Conservation (phyloP, 2,888 invertebrate species). For the Crematogaster levior region DNA sequence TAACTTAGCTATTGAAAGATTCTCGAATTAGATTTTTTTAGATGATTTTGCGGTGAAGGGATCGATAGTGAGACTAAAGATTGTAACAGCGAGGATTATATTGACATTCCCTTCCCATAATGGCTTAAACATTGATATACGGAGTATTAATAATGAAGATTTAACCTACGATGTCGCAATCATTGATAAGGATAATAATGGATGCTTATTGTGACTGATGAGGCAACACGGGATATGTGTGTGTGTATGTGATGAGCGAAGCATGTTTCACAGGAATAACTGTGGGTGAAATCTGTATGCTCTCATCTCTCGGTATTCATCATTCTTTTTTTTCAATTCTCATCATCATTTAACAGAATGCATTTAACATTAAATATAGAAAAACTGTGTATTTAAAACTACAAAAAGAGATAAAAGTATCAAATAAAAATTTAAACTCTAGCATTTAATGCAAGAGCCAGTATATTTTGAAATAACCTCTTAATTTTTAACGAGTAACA, state of each 20-base stretch:
- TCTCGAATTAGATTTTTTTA: conserved; percentile 63
- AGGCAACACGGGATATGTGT: too few species aligned
- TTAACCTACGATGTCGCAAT: conserved; percentile 16
- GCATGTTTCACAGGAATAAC: neutral
- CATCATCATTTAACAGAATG: neutral
- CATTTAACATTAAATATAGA: neutral
- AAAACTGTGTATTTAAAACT: neutral
- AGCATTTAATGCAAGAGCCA: too few species aligned
- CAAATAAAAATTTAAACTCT: too few species aligned
- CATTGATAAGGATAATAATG: conserved; percentile 34
- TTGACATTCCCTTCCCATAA: conserved; percentile 70
- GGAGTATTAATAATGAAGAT: conserved; percentile 9
- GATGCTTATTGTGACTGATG: conserved; percentile 13
- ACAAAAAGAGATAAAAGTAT: neutral
- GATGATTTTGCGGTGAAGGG: conserved; percentile 66
- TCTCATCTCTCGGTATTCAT: neutral
- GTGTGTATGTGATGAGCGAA: neutral
- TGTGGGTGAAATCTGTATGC: neutral
- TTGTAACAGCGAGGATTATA: conserved; percentile 61
- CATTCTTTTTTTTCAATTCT: neutral
- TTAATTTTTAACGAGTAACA: too few species aligned
- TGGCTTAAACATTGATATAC: conserved; percentile 57
- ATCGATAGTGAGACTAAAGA: conserved; percentile 59
- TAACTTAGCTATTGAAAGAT: conserved; percentile 47
- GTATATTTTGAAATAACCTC: too few species aligned